Conservation (phyloP, 2,797 vertebrate genomes). For the Glossophaga mutica region DNA sequence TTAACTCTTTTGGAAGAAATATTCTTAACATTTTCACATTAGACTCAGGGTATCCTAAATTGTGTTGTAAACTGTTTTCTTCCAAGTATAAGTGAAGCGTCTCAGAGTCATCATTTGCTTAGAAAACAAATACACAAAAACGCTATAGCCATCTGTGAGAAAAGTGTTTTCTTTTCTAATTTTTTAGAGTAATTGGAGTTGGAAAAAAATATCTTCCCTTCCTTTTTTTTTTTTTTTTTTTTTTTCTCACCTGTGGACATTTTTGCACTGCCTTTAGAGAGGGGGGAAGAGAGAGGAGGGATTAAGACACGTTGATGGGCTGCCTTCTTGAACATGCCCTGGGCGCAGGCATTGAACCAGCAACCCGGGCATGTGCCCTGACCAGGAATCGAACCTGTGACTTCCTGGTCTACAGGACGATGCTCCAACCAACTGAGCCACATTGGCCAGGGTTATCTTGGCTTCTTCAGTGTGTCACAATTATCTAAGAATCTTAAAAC, state of each 20-base stretch:
- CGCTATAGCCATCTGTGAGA: not conserved
- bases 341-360: not conserved
- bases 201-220: not conserved
- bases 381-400: not conserved
- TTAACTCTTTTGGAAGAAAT: slow-evolving; percentile 16
- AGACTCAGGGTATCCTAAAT: not conserved
- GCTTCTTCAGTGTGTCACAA: not conserved
- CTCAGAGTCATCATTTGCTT: not conserved
- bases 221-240: not conserved
- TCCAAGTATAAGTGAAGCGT: not conserved
- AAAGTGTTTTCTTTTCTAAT: not conserved
- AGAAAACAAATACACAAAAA: not conserved
- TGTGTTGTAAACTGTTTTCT: not conserved
- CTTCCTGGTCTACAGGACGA: not conserved
- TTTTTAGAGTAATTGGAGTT: not conserved
- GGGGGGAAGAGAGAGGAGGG: too few relatives aligned
- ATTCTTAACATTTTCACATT: not conserved
- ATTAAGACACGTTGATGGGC: not conserved
- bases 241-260: not conserved
- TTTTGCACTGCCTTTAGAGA: not conserved
- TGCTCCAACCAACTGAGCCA: not conserved
- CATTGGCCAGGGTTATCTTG: not conserved
- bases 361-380: not conserved
- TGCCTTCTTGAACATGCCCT: not conserved
- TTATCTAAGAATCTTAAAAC: not conserved